phyloP scores from a whole-genome alignment of 2,797 vertebrate species.

The Hipposideros larvatus region DNA sequence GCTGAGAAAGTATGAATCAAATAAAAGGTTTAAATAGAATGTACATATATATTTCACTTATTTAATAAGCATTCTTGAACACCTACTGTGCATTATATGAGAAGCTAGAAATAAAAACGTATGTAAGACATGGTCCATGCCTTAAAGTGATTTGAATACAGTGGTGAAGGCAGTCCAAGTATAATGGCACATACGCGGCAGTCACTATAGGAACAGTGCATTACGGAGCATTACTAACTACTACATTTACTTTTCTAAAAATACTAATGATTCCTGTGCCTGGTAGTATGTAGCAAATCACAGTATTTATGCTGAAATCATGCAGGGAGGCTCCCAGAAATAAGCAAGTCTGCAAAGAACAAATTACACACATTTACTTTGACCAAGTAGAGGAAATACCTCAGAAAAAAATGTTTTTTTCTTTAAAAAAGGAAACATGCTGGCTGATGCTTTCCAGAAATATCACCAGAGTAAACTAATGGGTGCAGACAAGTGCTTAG shows the following conservation, averaged over 20 bases:
- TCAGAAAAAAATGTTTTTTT: background rate
- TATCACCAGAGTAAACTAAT: background rate
- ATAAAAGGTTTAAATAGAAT: conserved; percentile 35
- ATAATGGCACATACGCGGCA: background rate
- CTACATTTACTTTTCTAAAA: conserved; percentile 1
- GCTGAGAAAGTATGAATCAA: conserved; percentile 32
- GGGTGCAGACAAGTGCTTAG: too few relatives aligned
- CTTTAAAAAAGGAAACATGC: background rate
- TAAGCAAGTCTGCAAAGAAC: conserved; percentile 19
- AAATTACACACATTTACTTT: background rate
- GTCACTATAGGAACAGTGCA: background rate
- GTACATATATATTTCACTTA: background rate
- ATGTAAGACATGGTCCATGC: background rate
- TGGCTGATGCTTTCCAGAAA: background rate
- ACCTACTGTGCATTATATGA: background rate
- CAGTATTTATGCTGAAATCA: background rate
- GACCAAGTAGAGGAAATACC: background rate
- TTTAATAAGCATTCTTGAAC: conserved; percentile 16
- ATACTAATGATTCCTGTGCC: background rate
- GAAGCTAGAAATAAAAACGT: conserved; percentile 46
- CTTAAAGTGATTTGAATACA: background rate
- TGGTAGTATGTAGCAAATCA: background rate
- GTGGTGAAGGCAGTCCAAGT: background rate
- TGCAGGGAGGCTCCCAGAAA: background rate
- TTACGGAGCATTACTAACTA: background rate